These are phyloP conservation scores for Aphelenchoides avenae DNA, from an alignment of 1,140 invertebrate species.

Conservation along the genomic window DNA sequence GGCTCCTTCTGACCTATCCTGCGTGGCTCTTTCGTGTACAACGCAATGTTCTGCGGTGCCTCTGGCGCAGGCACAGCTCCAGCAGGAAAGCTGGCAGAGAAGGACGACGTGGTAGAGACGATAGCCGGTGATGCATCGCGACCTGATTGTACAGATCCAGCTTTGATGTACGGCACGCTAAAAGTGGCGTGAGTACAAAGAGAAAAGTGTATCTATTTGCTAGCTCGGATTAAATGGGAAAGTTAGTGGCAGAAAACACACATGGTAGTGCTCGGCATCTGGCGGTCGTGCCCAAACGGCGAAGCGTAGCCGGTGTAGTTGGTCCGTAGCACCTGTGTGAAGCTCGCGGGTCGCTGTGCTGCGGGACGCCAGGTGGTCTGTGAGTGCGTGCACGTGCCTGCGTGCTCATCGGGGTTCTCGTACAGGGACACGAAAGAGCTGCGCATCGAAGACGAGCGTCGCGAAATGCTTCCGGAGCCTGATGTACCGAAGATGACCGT, in stretches of 20 bases:
- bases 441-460: slow-evolving; percentile 25
- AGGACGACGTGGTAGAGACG: neutral
- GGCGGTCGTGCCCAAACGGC: neutral
- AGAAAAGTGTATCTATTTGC: neutral
- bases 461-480: slow-evolving; percentile 21
- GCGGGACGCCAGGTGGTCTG: neutral
- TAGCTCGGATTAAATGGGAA: neutral
- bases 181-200: neutral
- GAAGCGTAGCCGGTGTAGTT: neutral
- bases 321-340: neutral
- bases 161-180: neutral
- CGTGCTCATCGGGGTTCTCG: slow-evolving; percentile 30
- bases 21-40: slow-evolving; percentile 33
- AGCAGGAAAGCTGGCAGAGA: neutral
- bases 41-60: slow-evolving; percentile 26
- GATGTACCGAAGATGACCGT: slow-evolving; percentile 31
- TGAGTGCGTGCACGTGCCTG: slow-evolving; percentile 2
- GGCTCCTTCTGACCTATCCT: slow-evolving; percentile 25
- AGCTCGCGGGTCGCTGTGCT: slow-evolving; percentile 1
- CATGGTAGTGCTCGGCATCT: slow-evolving; percentile 19
- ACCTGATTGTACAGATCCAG: slow-evolving; percentile 7
- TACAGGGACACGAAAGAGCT: slow-evolving; percentile 31
- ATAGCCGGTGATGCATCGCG: slow-evolving; percentile 21
- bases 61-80: slow-evolving; percentile 19
- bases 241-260: slow-evolving; percentile 3